Evolutionary conservation across 2,797 vertebrate genomes (phyloP).

Genomic region (Trachurus trachurus): DNA sequence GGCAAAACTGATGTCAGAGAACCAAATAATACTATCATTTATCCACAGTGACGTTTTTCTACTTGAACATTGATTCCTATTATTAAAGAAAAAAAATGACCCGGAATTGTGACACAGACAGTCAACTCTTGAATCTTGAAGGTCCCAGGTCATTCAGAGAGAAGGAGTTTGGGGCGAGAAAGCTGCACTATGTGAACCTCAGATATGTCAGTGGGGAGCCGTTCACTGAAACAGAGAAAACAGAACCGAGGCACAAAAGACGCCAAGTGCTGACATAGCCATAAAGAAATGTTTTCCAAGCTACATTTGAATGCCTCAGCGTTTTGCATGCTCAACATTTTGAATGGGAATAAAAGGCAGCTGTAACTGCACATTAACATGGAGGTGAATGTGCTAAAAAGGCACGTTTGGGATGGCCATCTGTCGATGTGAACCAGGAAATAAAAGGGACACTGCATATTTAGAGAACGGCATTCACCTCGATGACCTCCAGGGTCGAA

Average conservation of each 20-base stretch:
- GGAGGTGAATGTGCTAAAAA: constrained; percentile 7
- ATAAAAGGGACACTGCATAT: neutral
- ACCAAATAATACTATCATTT: constrained; percentile 44
- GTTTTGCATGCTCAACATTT: constrained; percentile 4
- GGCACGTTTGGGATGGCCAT: constrained; percentile 18
- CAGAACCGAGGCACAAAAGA: constrained; percentile 16
- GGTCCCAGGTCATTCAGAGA: constrained; percentile 17
- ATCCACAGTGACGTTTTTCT: constrained; percentile 31
- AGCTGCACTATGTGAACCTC: neutral
- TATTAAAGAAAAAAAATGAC: constrained; percentile 3
- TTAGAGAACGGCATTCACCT: constrained; percentile 1
- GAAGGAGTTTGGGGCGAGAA: neutral
- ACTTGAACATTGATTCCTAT: constrained; percentile 32
- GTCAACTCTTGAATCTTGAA: constrained; percentile 36
- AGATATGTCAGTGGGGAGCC: neutral
- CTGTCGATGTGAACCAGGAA: constrained; percentile 17
- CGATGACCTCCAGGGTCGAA: constrained; percentile 40
- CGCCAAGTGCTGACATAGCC: constrained; percentile 25
- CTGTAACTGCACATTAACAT: constrained; percentile 1
- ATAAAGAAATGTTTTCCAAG: constrained; percentile 46
- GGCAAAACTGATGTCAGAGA: constrained; percentile 49
- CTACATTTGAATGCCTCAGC: constrained; percentile 15
- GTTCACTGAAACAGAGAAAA: constrained; percentile 8
- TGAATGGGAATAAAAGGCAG: constrained; percentile 36
- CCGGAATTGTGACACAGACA: constrained; percentile 14